These are phyloP conservation scores for Danaus chrysippus DNA, from an alignment of 2,888 invertebrate species.

Conservation along the genomic window DNA sequence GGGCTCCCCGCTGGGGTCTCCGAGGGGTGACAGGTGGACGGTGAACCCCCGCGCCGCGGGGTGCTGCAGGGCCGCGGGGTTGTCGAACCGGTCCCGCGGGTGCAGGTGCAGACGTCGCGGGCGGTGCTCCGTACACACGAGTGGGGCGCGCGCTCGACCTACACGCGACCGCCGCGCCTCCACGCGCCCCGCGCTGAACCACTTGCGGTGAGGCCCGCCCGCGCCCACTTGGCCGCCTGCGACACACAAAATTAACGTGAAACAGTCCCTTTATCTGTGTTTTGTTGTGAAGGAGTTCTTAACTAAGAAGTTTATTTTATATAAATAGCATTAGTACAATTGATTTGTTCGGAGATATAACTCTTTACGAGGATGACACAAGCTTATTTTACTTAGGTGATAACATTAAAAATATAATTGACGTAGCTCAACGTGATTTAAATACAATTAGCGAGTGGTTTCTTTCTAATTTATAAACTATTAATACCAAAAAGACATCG, in stretches of 20 bases:
- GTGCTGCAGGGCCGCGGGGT: conserved; percentile 66
- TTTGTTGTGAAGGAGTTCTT: too few species aligned
- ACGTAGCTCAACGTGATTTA: too few species aligned
- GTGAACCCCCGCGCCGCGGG: conserved; percentile 62
- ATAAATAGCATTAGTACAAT: too few species aligned
- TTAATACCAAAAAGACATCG: too few species aligned
- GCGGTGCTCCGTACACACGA: conserved; percentile 85
- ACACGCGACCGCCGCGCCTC: conserved; percentile 47
- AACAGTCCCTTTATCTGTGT: conserved; percentile 22
- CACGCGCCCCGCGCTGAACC: conserved; percentile 91
- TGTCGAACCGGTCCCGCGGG: conserved; percentile 95
- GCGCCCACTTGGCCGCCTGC: conserved; percentile 85
- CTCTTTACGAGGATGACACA: too few species aligned
- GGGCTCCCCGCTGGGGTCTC: conserved; percentile 51
- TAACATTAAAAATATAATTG: too few species aligned
- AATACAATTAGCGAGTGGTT: too few species aligned
- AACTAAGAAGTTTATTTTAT: too few species aligned
- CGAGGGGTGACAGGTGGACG: conserved; percentile 76
- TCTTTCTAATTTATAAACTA: too few species aligned
- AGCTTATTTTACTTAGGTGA: too few species aligned
- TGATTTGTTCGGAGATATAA: too few species aligned
- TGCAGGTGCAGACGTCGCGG: conserved; percentile 89
- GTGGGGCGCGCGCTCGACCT: conserved; percentile 67
- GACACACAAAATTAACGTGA: neutral
- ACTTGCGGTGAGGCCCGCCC: conserved; percentile 91